These are phyloP conservation scores for Axea sp. DNA, from an alignment of 2,888 invertebrate genomes.

Conservation along the genomic window DNA sequence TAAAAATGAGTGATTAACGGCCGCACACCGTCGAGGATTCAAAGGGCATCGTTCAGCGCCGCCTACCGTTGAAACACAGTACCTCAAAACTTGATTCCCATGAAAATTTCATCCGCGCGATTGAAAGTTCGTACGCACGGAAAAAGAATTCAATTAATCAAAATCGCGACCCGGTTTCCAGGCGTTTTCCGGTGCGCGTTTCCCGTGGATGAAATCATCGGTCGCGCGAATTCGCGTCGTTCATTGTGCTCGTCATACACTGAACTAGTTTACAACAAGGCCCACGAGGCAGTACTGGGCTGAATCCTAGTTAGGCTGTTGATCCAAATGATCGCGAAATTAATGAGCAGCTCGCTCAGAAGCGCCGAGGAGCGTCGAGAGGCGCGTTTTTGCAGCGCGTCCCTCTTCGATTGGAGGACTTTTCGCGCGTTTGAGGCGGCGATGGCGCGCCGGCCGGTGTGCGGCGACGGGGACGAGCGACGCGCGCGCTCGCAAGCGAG, in stretches of 20 bases:
- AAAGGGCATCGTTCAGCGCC: no score
- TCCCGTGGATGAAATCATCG: background rate
- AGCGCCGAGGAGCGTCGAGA: slow-evolving; percentile 25
- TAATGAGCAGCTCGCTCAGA: slow-evolving; percentile 33
- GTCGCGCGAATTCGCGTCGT: slow-evolving; percentile 22
- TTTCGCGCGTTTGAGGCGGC: slow-evolving; percentile 30
- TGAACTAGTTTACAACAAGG: slow-evolving; percentile 42
- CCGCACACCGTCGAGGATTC: no score
- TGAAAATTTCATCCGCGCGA: no score
- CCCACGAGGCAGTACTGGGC: slow-evolving; percentile 41
- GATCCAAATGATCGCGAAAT: slow-evolving; percentile 37
- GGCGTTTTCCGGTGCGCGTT: slow-evolving; percentile 1
- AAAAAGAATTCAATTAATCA: no score
- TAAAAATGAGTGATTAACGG: no score
- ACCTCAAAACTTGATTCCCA: no score
- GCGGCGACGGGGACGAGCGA: background rate
- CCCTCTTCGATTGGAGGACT: background rate
- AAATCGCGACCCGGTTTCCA: slow-evolving; percentile 8
- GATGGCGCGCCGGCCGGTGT: slow-evolving; percentile 42
- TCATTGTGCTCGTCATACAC: slow-evolving; percentile 44
- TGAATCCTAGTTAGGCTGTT: slow-evolving; percentile 45
- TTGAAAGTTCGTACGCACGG: no score
- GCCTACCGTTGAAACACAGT: no score
- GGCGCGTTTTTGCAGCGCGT: slow-evolving; percentile 31
- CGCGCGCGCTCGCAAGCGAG: background rate